Conservation (phyloP, 1,140 invertebrate genomes). For the Drosophila pallidifrons region DNA sequence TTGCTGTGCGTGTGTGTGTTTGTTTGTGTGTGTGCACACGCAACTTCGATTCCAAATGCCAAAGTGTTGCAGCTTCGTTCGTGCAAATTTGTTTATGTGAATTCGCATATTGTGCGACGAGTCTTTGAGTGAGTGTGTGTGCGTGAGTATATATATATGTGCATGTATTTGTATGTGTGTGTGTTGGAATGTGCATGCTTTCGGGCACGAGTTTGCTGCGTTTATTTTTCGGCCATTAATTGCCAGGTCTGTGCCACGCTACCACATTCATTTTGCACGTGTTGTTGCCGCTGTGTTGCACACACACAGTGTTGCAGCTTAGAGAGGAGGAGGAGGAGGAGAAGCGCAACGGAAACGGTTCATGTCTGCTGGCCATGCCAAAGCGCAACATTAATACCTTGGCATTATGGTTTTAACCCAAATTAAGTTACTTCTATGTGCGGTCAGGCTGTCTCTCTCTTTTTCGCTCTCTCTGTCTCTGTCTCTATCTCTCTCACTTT, state of each 20-base stretch:
- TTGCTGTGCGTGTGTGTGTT: not conserved
- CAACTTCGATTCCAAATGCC: constrained; percentile 66
- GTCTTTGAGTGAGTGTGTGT: constrained; percentile 15
- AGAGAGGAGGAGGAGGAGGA: too few species aligned
- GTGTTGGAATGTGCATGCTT: not conserved
- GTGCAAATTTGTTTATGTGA: constrained; percentile 78
- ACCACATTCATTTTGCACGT: constrained; percentile 1
- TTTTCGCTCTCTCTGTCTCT: not conserved
- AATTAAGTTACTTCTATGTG: constrained; percentile 57
- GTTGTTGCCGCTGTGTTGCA: constrained; percentile 7
- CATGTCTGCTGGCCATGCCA: constrained; percentile 47
- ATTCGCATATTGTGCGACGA: constrained; percentile 52
- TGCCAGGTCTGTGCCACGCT: constrained; percentile 33
- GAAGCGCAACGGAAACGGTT: constrained; percentile 29
- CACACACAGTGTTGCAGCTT: too few species aligned
- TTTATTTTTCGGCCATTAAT: constrained; percentile 63
- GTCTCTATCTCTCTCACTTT: not conserved
- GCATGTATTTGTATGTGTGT: not conserved
- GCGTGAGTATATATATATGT: not conserved
- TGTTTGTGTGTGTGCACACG: constrained; percentile 15
- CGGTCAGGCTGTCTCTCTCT: not conserved
- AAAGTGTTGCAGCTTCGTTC: constrained; percentile 69
- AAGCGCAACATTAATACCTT: constrained; percentile 72
- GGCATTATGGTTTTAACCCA: constrained; percentile 77
- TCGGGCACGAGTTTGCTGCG: constrained; percentile 20